Evolutionary conservation across 2,797 vertebrate genomes (phyloP).

Genomic region (Gymnothorax reevesii): DNA sequence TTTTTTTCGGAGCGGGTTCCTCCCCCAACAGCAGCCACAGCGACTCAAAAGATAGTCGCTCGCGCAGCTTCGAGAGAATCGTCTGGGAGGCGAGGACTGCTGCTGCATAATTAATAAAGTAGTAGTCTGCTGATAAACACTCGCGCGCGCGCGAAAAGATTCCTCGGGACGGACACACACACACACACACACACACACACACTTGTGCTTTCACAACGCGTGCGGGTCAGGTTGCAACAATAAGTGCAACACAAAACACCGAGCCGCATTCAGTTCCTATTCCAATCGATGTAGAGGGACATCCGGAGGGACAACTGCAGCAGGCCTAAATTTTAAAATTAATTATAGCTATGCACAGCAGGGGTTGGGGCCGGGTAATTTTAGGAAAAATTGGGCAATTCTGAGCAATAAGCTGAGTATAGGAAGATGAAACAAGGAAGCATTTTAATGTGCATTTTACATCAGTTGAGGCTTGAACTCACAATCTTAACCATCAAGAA

Average conservation of each 20-base stretch:
- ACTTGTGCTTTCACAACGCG: not conserved
- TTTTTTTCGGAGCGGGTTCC: not conserved
- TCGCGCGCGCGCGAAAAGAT: slow-evolving; percentile 4
- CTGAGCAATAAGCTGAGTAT: no score
- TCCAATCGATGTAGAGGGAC: not conserved
- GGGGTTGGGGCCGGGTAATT: no score
- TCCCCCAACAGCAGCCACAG: not conserved
- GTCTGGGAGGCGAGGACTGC: slow-evolving; percentile 22
- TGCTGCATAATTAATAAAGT: slow-evolving; percentile 31
- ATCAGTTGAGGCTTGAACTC: no score
- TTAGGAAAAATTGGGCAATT: no score
- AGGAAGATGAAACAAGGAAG: no score
- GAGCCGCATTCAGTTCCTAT: not conserved
- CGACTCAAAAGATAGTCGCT: not conserved
- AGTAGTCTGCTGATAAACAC: slow-evolving; percentile 20
- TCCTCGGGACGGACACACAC: not conserved
- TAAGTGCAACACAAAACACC: not conserved
- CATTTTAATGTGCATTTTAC: no score
- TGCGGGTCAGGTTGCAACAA: not conserved
- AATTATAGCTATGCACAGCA: no score
- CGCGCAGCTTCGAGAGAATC: not conserved
- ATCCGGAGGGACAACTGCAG: no score
- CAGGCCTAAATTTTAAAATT: not conserved
- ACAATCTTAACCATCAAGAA: no score
- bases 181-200: no score